Evolutionary conservation across 1,140 invertebrate species (phyloP).

Genomic region (Agrypnia vestita): DNA sequence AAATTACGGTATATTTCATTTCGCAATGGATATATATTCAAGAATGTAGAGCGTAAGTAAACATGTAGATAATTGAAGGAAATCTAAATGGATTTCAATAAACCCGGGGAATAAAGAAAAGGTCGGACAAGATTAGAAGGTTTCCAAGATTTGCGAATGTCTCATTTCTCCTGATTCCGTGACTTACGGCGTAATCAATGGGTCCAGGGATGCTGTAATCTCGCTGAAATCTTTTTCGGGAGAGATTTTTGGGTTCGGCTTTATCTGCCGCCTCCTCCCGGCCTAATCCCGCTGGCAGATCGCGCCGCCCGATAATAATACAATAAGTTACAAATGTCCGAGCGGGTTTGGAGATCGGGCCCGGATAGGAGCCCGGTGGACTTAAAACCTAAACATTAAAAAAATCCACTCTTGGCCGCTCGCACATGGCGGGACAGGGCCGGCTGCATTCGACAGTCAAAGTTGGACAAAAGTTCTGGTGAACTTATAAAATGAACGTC

Average conservation of each 20-base stretch:
- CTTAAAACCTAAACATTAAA: slow-evolving; percentile 38
- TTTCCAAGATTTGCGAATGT: slow-evolving; percentile 34
- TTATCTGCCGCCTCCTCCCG: not conserved
- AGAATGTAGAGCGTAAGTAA: not conserved
- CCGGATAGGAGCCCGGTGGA: slow-evolving; percentile 27
- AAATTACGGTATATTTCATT: too few species aligned
- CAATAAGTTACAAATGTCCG: slow-evolving; percentile 61
- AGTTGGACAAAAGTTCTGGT: too few species aligned
- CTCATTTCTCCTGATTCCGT: slow-evolving; percentile 43
- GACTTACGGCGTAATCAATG: slow-evolving; percentile 43
- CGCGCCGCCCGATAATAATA: slow-evolving; percentile 54
- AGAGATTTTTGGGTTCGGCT: not conserved
- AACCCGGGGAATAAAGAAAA: slow-evolving; percentile 37
- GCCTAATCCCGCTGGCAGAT: slow-evolving; percentile 42
- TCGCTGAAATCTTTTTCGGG: slow-evolving; percentile 31
- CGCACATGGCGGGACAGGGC: not conserved
- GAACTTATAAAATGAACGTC: too few species aligned
- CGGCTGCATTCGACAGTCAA: too few species aligned
- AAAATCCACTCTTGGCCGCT: slow-evolving; percentile 10
- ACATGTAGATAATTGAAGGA: slow-evolving; percentile 38
- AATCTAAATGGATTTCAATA: slow-evolving; percentile 45
- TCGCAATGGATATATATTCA: too few species aligned
- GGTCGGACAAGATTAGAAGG: slow-evolving; percentile 38
- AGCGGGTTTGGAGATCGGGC: slow-evolving; percentile 54
- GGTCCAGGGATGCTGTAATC: slow-evolving; percentile 41